phyloP scores from a whole-genome alignment of 2,113 vertebrate species.

The Alces alces region DNA sequence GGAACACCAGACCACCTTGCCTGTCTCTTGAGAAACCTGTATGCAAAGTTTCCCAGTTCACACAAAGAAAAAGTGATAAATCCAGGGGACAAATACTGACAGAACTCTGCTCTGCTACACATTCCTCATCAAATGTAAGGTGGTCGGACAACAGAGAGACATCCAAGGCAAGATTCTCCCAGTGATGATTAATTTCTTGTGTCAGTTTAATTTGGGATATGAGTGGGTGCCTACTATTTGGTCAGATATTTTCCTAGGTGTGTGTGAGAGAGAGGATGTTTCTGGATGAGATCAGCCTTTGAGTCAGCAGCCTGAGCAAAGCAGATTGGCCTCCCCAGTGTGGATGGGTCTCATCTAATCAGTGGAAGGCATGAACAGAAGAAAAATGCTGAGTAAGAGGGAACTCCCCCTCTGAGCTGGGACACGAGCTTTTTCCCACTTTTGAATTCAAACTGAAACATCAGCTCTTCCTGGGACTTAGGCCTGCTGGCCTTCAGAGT shows the following conservation, averaged over 20 bases:
- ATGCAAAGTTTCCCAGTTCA: neutral
- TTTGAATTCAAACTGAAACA: neutral
- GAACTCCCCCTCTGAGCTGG: neutral
- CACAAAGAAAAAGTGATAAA: neutral
- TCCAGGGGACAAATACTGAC: neutral
- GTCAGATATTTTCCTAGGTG: neutral
- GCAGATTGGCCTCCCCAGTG: accelerated
- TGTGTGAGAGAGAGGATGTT: neutral
- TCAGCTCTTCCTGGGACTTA: neutral
- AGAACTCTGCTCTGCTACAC: neutral
- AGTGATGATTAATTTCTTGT: neutral
- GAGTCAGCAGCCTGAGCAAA: neutral
- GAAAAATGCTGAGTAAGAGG: neutral
- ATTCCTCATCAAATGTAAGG: neutral
- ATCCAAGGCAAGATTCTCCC: neutral
- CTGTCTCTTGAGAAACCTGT: neutral
- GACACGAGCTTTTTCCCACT: neutral
- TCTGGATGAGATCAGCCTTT: neutral
- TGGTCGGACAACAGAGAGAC: neutral
- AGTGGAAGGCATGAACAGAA: neutral
- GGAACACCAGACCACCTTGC: neutral
- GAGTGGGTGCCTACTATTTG: neutral
- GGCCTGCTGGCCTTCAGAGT: neutral
- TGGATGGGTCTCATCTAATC: neutral
- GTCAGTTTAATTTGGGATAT: neutral